These are phyloP conservation scores for Ips typographus DNA, from an alignment of 1,140 invertebrate genomes.

Conservation along the genomic window DNA sequence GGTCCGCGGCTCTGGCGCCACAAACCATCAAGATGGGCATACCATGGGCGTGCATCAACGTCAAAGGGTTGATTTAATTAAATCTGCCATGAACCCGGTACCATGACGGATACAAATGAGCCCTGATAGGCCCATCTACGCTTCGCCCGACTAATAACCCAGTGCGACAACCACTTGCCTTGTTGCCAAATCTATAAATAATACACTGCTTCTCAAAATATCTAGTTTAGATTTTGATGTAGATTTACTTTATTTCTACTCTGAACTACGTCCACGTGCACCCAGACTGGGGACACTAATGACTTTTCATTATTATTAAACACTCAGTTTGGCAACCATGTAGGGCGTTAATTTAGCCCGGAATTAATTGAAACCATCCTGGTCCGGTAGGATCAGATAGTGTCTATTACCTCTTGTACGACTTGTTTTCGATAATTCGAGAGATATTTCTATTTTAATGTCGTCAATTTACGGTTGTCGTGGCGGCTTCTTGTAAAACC, in stretches of 20 bases:
- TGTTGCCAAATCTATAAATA: background rate
- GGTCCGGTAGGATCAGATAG: conserved; percentile 23
- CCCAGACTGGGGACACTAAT: background rate
- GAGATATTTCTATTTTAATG: conserved; percentile 20
- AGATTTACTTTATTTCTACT: background rate
- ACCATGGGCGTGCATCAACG: conserved; percentile 31
- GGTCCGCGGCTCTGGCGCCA: conserved; percentile 26
- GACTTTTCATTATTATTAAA: background rate
- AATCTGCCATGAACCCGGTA: conserved; percentile 25
- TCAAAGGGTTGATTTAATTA: conserved; percentile 36
- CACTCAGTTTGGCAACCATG: conserved; percentile 12
- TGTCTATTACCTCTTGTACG: conserved; percentile 28
- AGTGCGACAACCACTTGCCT: background rate
- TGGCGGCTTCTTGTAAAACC: background rate
- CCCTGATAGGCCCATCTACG: conserved; percentile 27
- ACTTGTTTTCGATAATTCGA: conserved; percentile 27
- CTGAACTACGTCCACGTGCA: background rate
- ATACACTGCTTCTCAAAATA: background rate
- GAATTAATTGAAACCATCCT: conserved; percentile 25
- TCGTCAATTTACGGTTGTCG: conserved; percentile 13
- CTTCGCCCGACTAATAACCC: conserved; percentile 1
- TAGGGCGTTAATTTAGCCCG: conserved; percentile 13
- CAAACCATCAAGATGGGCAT: conserved; percentile 30
- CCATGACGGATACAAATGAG: conserved; percentile 31
- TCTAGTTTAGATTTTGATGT: background rate